These are phyloP conservation scores for Betta splendens DNA, from an alignment of 2,797 vertebrate species.

Conservation along the genomic window DNA sequence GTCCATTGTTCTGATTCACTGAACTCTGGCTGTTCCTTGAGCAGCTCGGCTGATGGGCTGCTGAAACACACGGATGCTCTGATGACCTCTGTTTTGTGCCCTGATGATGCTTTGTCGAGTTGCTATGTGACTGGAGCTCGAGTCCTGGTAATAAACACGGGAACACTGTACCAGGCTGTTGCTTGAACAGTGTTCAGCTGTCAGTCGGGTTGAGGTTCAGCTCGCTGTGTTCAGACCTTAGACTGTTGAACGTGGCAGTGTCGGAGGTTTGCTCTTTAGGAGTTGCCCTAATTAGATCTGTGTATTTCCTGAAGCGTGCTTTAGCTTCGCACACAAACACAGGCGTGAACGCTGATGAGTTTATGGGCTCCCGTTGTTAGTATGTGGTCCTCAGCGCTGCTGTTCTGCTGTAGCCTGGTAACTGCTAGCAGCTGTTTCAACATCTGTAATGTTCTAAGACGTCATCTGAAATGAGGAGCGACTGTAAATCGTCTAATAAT, in stretches of 20 bases:
- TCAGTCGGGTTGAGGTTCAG: constrained; percentile 12
- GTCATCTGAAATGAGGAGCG: too few relatives aligned
- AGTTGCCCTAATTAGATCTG: constrained; percentile 24
- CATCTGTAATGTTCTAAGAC: too few relatives aligned
- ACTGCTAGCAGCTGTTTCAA: too few relatives aligned
- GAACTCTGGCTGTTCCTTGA: not conserved
- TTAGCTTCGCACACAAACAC: constrained; percentile 4
- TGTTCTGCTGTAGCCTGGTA: too few relatives aligned
- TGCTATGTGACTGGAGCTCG: too few relatives aligned
- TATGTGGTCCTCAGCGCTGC: too few relatives aligned
- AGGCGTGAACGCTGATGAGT: too few relatives aligned
- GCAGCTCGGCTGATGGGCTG: not conserved
- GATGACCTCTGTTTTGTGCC: not conserved
- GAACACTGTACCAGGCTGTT: too few relatives aligned
- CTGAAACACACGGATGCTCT: not conserved
- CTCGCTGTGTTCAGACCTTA: not conserved
- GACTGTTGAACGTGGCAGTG: constrained; percentile 4
- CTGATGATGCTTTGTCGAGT: not conserved
- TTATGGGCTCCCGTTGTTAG: too few relatives aligned
- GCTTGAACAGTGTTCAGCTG: constrained; percentile 9
- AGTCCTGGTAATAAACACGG: too few relatives aligned
- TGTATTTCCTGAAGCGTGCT: constrained; percentile 5
- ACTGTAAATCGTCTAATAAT: too few relatives aligned
- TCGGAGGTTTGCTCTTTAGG: too few relatives aligned
- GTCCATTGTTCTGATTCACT: constrained; percentile 23